phyloP scores from a whole-genome alignment of 2,888 invertebrate species.

The Tuta absoluta region DNA sequence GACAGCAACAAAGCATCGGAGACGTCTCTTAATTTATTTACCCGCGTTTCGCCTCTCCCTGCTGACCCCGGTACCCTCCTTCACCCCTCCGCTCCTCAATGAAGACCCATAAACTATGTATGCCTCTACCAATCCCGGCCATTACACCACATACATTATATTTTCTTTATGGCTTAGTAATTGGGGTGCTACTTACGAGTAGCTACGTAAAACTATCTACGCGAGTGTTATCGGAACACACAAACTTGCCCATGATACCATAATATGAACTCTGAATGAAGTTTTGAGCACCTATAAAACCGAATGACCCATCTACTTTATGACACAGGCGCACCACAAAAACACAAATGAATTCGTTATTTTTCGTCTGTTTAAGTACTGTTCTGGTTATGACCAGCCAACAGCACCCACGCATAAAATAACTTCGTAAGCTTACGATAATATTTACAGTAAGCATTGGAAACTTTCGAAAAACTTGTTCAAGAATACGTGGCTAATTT shows the following conservation, averaged over 20 bases:
- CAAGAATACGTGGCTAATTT: slow-evolving; percentile 4
- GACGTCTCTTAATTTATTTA: slow-evolving; percentile 62
- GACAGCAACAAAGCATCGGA: slow-evolving; percentile 38
- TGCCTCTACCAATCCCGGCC: slow-evolving; percentile 51
- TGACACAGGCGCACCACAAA: slow-evolving; percentile 15
- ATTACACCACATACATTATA: slow-evolving; percentile 40
- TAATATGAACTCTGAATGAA: neutral
- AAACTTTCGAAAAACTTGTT: slow-evolving; percentile 8
- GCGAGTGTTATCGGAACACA: slow-evolving; percentile 12
- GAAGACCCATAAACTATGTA: slow-evolving; percentile 60
- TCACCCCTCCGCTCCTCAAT: slow-evolving; percentile 42
- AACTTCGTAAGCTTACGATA: neutral
- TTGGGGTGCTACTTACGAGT: slow-evolving; percentile 29
- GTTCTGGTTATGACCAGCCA: slow-evolving; percentile 1
- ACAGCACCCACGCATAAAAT: slow-evolving; percentile 13
- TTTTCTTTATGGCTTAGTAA: slow-evolving; percentile 35
- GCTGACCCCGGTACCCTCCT: slow-evolving; percentile 42
- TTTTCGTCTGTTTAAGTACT: neutral
- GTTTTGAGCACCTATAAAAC: slow-evolving; percentile 16
- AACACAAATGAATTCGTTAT: neutral
- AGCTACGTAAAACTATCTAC: neutral
- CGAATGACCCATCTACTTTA: slow-evolving; percentile 24
- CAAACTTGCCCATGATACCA: neutral
- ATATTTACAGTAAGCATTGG: neutral
- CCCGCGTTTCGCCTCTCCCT: slow-evolving; percentile 67